Percentiles rank a stretch among this genome's conserved stretches.
These are phyloP conservation scores for Hoplias malabaricus DNA, from an alignment of 2,113 vertebrate species.

Conservation along the genomic window DNA sequence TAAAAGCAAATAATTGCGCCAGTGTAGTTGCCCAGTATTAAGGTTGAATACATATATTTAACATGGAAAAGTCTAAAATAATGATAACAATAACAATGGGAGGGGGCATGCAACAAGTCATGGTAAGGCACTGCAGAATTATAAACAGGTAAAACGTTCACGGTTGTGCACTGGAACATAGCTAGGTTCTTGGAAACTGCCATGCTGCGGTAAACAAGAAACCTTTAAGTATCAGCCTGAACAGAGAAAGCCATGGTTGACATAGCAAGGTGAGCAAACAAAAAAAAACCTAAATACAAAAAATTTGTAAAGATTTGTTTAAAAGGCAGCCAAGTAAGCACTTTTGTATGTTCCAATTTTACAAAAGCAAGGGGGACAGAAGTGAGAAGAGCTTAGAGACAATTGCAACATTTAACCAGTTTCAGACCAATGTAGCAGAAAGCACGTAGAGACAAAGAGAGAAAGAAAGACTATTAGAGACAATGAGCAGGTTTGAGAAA, in stretches of 20 bases:
- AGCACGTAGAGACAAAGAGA: not conserved
- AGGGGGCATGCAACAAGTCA: constrained; percentile 81
- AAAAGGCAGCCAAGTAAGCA: constrained; percentile 6
- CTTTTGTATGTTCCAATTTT: constrained; percentile 73
- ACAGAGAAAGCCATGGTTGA: constrained; percentile 52
- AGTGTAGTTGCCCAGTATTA: constrained; percentile 92
- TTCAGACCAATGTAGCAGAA: not conserved
- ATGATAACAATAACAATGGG: constrained; percentile 63
- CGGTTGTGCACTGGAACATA: constrained; percentile 74
- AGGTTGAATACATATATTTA: constrained; percentile 90
- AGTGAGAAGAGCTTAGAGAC: constrained; percentile 10
- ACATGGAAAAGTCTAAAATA: constrained; percentile 75
- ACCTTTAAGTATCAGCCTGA: constrained; percentile 47
- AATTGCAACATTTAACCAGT: constrained; percentile 12
- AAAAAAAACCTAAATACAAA: no score
- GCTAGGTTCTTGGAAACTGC: constrained; percentile 53
- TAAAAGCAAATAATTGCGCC: constrained; percentile 87
- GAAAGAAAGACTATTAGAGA: constrained; percentile 43
- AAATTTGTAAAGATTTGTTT: constrained; percentile 12
- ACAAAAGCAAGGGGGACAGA: constrained; percentile 54
- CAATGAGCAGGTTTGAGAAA: constrained; percentile 46
- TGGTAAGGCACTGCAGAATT: constrained; percentile 76
- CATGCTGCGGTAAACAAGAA: constrained; percentile 81
- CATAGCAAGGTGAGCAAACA: no score
- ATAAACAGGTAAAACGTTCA: constrained; percentile 77